A percentile compares a stretch with the other conserved stretches of the same genome.
These are phyloP conservation scores for Phrynocephalus guinanensis DNA, from an alignment of 2,797 vertebrate genomes.

Conservation along the genomic window DNA sequence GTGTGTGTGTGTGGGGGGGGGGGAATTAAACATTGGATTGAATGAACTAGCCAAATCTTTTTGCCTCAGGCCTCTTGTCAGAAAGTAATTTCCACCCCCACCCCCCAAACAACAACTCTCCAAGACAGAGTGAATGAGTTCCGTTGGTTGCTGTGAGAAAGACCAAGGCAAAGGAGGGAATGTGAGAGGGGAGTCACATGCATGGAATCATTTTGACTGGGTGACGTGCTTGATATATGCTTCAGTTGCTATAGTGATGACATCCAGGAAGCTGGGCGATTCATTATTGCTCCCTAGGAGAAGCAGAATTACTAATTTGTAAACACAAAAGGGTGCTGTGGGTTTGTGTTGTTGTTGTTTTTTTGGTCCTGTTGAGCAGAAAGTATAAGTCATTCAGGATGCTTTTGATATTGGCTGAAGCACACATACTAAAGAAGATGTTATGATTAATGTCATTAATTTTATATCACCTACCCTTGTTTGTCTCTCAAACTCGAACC, in stretches of 20 bases:
- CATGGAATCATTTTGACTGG: slow-evolving; percentile 59
- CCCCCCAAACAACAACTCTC: slow-evolving; percentile 37
- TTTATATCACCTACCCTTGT: slow-evolving; percentile 31
- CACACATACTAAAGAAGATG: slow-evolving; percentile 59
- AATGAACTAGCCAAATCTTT: background rate
- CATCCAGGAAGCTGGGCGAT: slow-evolving; percentile 68
- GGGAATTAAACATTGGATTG: background rate
- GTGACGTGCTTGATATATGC: slow-evolving; percentile 60
- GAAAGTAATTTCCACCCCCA: slow-evolving; percentile 35
- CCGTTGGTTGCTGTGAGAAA: slow-evolving; percentile 57
- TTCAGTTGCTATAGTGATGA: slow-evolving; percentile 67
- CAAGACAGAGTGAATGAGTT: slow-evolving; percentile 56
- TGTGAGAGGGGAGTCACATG: slow-evolving; percentile 72
- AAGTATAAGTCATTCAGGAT: slow-evolving; percentile 55
- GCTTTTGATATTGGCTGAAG: slow-evolving; percentile 61
- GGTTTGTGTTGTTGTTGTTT: background rate
- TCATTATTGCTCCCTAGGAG: slow-evolving; percentile 64
- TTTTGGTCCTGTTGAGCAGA: slow-evolving; percentile 38
- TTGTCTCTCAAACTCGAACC: slow-evolving; percentile 35
- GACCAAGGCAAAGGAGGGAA: slow-evolving; percentile 64
- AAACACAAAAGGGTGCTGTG: slow-evolving; percentile 58
- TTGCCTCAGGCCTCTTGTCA: background rate
- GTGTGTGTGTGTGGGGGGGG: background rate
- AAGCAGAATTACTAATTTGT: slow-evolving; percentile 67
- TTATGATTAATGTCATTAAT: slow-evolving; percentile 39